Evolutionary conservation across 1,140 invertebrate species (phyloP).

Genomic region (Triops cancriformis): DNA sequence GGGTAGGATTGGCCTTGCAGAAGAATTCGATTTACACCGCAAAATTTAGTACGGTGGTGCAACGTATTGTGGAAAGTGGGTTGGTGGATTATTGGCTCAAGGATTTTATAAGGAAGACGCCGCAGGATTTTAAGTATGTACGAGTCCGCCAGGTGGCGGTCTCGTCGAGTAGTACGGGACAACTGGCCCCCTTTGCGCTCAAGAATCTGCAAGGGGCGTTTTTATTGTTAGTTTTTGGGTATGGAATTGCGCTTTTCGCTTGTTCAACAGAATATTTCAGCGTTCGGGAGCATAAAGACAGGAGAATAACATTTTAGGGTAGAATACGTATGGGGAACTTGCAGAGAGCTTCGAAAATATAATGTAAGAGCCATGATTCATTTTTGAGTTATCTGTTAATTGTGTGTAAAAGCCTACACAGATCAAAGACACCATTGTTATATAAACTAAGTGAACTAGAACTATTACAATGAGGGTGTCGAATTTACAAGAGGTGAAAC

Average conservation of each 20-base stretch:
- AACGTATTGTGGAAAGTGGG: constrained; percentile 30
- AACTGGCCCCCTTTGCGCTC: background rate
- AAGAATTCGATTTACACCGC: constrained; percentile 30
- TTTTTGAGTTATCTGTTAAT: too few relatives aligned
- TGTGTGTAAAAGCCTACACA: too few relatives aligned
- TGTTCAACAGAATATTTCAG: background rate
- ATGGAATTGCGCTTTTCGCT: background rate
- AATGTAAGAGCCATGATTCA: too few relatives aligned
- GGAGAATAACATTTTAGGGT: background rate
- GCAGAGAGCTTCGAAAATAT: too few relatives aligned
- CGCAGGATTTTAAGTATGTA: background rate
- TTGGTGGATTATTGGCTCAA: constrained; percentile 18
- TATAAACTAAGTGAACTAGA: too few relatives aligned
- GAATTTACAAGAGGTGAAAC: too few relatives aligned
- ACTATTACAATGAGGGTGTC: too few relatives aligned
- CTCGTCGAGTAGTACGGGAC: background rate
- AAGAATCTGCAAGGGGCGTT: background rate
- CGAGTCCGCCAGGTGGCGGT: background rate
- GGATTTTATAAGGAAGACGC: background rate
- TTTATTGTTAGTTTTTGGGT: background rate
- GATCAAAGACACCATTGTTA: too few relatives aligned
- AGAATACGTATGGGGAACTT: too few relatives aligned
- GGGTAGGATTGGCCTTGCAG: constrained; percentile 30
- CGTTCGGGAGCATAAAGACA: background rate
- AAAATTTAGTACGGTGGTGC: constrained; percentile 25